Conservation (phyloP, 2,113 vertebrate species). For the Galemys pyrenaicus region DNA sequence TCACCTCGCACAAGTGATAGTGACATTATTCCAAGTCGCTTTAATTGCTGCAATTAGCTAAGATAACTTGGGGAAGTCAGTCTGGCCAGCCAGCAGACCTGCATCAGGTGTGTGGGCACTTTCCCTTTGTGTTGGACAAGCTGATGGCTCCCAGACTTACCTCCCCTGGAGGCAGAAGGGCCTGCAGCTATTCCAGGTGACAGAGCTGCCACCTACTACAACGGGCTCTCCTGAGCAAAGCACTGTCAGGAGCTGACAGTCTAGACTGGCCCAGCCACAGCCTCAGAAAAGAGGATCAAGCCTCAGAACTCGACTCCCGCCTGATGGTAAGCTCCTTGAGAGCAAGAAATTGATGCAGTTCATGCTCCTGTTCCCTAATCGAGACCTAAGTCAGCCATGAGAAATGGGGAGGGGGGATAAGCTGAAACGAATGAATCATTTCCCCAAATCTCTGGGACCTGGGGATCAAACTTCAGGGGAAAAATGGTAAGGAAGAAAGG, state of each 20-base stretch:
- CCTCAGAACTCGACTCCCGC: neutral
- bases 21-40: neutral
- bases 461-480: neutral
- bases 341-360: neutral
- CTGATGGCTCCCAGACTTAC: neutral
- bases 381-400: rapidly evolving
- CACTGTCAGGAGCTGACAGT: neutral
- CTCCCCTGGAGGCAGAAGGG: neutral
- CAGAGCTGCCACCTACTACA: too few species aligned
- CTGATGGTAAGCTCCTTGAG: too few species aligned
- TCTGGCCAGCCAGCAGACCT: neutral
- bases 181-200: neutral
- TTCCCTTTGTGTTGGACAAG: neutral
- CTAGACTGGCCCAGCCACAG: neutral
- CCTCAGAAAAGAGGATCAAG: neutral
- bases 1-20: neutral
- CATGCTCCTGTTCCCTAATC: neutral
- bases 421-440: neutral
- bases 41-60: neutral
- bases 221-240: neutral
- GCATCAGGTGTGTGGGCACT: neutral
- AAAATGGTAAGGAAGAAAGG: neutral
- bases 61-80: neutral
- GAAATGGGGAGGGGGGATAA: neutral
- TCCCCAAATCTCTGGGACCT: neutral